phyloP scores from a whole-genome alignment of 2,113 vertebrate genomes.

The Onychostoma macrolepis region DNA sequence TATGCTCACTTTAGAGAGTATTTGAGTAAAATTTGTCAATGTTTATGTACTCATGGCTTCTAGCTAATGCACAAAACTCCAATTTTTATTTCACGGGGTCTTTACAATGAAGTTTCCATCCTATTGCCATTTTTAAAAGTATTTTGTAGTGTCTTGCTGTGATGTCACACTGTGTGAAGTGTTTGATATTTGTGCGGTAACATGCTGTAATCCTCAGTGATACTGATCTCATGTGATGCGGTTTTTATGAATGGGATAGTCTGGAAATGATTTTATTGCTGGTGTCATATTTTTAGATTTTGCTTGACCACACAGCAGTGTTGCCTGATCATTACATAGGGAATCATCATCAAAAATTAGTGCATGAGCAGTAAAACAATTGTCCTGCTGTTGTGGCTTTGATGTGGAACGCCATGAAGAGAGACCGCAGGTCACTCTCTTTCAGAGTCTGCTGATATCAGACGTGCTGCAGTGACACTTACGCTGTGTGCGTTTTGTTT shows the following conservation, averaged over 20 bases:
- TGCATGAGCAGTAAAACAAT: not conserved
- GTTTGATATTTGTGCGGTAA: not conserved
- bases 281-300: not conserved
- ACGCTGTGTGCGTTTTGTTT: constrained; percentile 16
- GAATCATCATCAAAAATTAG: not conserved
- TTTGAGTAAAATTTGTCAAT: not conserved
- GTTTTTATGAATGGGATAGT: not conserved
- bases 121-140: not conserved
- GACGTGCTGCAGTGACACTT: not conserved
- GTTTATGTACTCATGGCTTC: not conserved
- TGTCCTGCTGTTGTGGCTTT: not conserved
- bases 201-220: not conserved
- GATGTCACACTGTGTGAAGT: not conserved
- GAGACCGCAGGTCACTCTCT: not conserved
- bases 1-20: not conserved
- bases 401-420: not conserved
- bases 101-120: not conserved
- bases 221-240: not conserved
- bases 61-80: not conserved
- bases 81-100: not conserved
- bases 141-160: not conserved
- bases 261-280: not conserved
- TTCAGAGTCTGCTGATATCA: constrained; percentile 5
- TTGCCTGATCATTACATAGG: not conserved
- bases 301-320: not conserved